Evolutionary conservation across 2,888 invertebrate genomes (phyloP).

Genomic region (Geophilus truncorum): DNA sequence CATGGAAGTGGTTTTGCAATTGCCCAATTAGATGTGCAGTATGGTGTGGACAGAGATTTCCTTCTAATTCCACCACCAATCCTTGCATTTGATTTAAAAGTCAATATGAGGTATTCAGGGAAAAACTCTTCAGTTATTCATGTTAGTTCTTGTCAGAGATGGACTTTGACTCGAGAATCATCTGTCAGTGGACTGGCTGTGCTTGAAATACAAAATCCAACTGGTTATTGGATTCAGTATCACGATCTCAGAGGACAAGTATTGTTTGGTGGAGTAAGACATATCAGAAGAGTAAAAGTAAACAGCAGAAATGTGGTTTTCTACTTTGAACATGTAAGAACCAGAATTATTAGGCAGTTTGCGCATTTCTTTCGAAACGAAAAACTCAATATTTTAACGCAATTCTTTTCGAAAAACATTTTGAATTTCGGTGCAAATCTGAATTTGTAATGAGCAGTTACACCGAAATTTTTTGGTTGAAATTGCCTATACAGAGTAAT

Average conservation of each 20-base stretch:
- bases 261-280: conserved; percentile 66
- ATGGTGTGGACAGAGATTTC: conserved; percentile 43
- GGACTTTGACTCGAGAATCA: conserved; percentile 72
- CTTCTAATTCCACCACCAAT: conserved; percentile 41
- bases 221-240: conserved; percentile 86
- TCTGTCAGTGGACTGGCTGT: conserved; percentile 81
- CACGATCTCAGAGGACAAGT: conserved; percentile 82
- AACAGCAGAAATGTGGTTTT: conserved; percentile 76
- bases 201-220: conserved; percentile 78
- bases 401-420: no score
- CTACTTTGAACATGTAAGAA: conserved; percentile 90
- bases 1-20: conserved; percentile 51
- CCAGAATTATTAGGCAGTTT: no score
- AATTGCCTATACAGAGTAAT: no score
- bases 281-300: conserved; percentile 79
- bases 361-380: no score
- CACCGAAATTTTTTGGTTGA: no score
- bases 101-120: conserved; percentile 43
- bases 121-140: conserved; percentile 49
- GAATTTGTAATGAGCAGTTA: no score
- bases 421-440: no score
- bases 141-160: conserved; percentile 54
- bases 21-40: conserved; percentile 48
- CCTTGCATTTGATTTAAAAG: conserved; percentile 45
- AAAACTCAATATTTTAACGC: no score